A percentile compares a stretch with the other conserved stretches of the same genome.
These are phyloP conservation scores for Netelia melanura DNA, from an alignment of 2,888 invertebrate genomes.

Conservation along the genomic window DNA sequence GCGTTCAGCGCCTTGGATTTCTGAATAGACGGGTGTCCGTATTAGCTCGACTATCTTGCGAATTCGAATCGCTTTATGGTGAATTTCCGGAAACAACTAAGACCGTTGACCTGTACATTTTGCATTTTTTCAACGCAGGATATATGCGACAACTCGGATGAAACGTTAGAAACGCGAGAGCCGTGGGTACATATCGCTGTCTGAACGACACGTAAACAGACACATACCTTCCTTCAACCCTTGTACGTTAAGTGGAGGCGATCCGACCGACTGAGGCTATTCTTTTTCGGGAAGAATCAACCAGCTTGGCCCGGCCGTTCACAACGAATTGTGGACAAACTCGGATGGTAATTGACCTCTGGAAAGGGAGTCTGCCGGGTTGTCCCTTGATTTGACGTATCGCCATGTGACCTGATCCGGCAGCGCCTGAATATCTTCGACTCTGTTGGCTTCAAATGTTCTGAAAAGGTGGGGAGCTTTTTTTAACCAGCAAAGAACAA, in stretches of 20 bases:
- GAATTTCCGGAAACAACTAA: too few relatives aligned
- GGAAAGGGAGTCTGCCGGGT: constrained; percentile 70
- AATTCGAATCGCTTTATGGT: not conserved
- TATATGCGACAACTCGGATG: not conserved
- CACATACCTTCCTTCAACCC: constrained; percentile 11
- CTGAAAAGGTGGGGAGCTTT: too few relatives aligned
- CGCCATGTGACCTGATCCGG: constrained; percentile 58
- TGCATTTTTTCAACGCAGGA: not conserved
- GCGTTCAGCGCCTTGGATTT: not conserved
- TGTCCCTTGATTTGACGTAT: constrained; percentile 62
- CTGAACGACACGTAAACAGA: not conserved
- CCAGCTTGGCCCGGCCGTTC: constrained; percentile 65
- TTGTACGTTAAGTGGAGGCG: not conserved
- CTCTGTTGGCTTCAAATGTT: not conserved
- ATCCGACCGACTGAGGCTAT: constrained; percentile 28
- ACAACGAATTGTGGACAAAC: constrained; percentile 56
- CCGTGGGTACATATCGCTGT: constrained; percentile 13
- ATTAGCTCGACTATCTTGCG: constrained; percentile 4
- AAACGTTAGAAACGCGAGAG: not conserved
- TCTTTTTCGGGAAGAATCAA: constrained; percentile 18
- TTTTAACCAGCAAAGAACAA: too few relatives aligned
- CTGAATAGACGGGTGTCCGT: too few relatives aligned
- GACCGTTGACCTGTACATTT: not conserved
- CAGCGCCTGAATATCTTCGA: constrained; percentile 68
- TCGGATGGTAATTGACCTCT: constrained; percentile 59